Base-by-base conservation (phyloP, 2,797 vertebrate genomes). In the Pantherophis vulpinus region DNA sequence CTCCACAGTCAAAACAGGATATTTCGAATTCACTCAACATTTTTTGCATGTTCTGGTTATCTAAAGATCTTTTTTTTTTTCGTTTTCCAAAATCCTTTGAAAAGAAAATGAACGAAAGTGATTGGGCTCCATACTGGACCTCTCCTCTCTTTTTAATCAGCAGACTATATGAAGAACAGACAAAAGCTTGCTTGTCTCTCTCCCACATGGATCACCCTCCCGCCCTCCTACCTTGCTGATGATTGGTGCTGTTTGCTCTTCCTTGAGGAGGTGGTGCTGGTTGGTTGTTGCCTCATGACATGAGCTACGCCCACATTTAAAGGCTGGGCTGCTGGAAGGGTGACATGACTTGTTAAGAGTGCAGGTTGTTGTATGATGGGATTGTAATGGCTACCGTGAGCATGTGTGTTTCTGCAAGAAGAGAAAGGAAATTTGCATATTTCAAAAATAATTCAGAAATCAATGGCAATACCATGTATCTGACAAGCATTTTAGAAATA, bases 361-460 rank as follows among this genome's bases (percentile, higher is more conserved):
- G 99, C 97, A 1, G 99, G 99, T 98, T 99, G 99, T 98, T 99
- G 99, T 99, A 99, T 99, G 98, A 99, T 99, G 98, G 99, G 98
- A 97, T 99, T 99, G 93, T 99, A 99, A 98, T 99, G 99, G 98
- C 98, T 98, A 96, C 98, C 98, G 0, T 99, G 99, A 93, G 99
- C 98, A 20, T 99, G 99, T 2, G 99, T 98, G 97, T 99, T 99
- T 97, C 99, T 99, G 98, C 7, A 94, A 95, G 54, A 94, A 0
- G 47, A 12, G 20, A 89, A 92, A 95, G 59, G 55, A 51, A 25
- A 61, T 42, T 23, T 18, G 20, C 12, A 61, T 12, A 29, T 86
- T 86, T 66, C 4, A 20, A 83, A 60, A 89, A 70, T 23, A 74
- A 70, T 16, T 89, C 79, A 23, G 29, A 20, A 86, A 59, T 23